A percentile compares a stretch with the other conserved stretches of the same genome.
These are phyloP conservation scores for Colostygia pectinataria DNA, from an alignment of 2,888 invertebrate genomes.

Conservation along the genomic window DNA sequence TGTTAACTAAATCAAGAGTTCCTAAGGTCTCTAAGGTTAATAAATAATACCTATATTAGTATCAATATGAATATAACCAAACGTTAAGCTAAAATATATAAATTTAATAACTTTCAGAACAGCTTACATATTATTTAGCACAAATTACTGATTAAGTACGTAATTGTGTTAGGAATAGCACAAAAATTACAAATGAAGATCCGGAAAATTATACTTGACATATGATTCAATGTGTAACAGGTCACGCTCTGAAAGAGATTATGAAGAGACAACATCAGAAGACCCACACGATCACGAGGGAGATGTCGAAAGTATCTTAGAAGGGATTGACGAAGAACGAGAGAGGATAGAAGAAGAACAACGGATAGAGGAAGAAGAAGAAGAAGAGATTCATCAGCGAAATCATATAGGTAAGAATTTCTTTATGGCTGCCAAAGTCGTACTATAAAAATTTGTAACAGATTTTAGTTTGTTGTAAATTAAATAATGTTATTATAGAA, in stretches of 20 bases:
- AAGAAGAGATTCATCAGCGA: slow-evolving; percentile 62
- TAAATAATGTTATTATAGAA: slow-evolving; percentile 10
- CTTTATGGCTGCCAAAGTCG: background rate
- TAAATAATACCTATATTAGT: no score
- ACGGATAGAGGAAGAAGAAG: slow-evolving; percentile 59
- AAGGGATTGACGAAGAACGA: slow-evolving; percentile 56
- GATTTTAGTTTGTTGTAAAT: slow-evolving; percentile 10
- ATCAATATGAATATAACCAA: no score
- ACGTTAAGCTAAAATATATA: no score
- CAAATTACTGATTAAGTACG: no score
- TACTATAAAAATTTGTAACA: slow-evolving; percentile 2
- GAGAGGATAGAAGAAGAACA: slow-evolving; percentile 70
- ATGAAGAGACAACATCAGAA: slow-evolving; percentile 87
- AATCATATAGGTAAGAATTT: slow-evolving; percentile 71
- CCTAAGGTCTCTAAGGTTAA: no score
- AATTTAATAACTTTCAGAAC: no score
- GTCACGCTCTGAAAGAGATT: slow-evolving; percentile 85
- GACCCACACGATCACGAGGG: slow-evolving; percentile 85
- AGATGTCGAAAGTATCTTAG: slow-evolving; percentile 68
- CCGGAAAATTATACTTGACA: no score
- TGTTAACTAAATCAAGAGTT: no score
- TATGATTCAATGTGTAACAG: slow-evolving; percentile 9
- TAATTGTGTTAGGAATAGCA: no score
- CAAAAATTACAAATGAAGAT: no score
- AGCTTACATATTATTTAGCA: no score